Conservation (phyloP, 2,113 vertebrate species). For the Labeo rohita region DNA sequence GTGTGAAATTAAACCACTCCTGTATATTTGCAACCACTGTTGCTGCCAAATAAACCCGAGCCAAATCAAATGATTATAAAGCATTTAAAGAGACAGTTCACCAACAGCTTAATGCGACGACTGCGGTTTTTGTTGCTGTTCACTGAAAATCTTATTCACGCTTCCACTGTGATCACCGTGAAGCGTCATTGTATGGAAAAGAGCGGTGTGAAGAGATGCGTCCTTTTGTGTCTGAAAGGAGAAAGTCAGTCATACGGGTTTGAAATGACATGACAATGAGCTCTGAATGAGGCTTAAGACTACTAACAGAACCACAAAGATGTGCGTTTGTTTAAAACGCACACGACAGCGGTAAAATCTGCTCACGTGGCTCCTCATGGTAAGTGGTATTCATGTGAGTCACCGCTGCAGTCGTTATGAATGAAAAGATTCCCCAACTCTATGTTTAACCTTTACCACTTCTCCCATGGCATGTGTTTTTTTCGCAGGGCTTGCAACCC, state of each 20-base stretch:
- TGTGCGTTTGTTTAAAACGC: not conserved
- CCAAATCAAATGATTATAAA: not conserved
- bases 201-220: not conserved
- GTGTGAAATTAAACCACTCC: not conserved
- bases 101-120: not conserved
- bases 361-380: not conserved
- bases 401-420: not conserved
- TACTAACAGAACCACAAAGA: not conserved
- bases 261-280: not conserved
- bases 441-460: constrained; percentile 26
- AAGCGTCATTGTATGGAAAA: not conserved
- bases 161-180: not conserved
- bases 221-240: not conserved
- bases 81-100: not conserved
- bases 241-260: not conserved
- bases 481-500: not conserved
- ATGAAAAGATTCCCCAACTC: constrained; percentile 5
- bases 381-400: not conserved
- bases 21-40: not conserved
- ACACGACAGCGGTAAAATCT: not conserved
- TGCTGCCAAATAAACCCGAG: not conserved
- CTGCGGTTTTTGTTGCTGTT: not conserved
- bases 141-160: not conserved
- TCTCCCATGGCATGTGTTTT: not conserved
- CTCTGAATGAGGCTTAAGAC: not conserved